Base-by-base conservation (phyloP, 2,888 invertebrate species). In the Disparrhopalites patrizii region DNA sequence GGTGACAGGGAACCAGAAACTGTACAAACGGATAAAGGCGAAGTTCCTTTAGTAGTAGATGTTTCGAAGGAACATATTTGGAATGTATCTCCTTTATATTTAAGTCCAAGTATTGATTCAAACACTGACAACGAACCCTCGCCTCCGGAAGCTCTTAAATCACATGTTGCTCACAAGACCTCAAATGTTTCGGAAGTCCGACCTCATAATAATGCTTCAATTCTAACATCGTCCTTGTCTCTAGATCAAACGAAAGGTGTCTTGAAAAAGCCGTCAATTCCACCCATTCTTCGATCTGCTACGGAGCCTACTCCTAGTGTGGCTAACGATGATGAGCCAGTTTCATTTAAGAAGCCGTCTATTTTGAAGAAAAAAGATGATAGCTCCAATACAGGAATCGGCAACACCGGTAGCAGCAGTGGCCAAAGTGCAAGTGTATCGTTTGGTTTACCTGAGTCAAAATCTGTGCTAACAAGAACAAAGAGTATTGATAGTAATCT, bases 351-450 rank as follows among this genome's bases (percentile, higher is more conserved):
- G 50, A 70, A 70, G 54, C 70, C 70, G 23, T 68, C 68, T n/a
- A 68, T 70, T 23, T 36, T 68, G 30, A 70, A 70, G 52, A 70
- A 66, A 36, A 68, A 70, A 52, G 70, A 68, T 47, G 67, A 68
- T 5, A 63, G 43, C 47, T 38, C 38, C 15, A 36, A 50, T 30
- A 5, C 18, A 7, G 40, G 5, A 30, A 25, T 36, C 36, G 27
- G 54, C 18, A 20, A 20, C 27, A 20, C n/a, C n/a, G 40, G 40
- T 62, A 61, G 54, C 51, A 50, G 38, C 23, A 18, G 15, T 57
- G 38, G 38, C 10, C 58, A 40, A 28, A 31, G 57, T 31, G 66
- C 63, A n/a, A 68, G 62, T 62, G 69, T 70, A 18, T 70, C 70
- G 15, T 70, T 70, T 54, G 70, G 66, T 10, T 47, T 68, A 27